Conservation (phyloP, 1,140 invertebrate genomes). For the Antheraea mylitta region DNA sequence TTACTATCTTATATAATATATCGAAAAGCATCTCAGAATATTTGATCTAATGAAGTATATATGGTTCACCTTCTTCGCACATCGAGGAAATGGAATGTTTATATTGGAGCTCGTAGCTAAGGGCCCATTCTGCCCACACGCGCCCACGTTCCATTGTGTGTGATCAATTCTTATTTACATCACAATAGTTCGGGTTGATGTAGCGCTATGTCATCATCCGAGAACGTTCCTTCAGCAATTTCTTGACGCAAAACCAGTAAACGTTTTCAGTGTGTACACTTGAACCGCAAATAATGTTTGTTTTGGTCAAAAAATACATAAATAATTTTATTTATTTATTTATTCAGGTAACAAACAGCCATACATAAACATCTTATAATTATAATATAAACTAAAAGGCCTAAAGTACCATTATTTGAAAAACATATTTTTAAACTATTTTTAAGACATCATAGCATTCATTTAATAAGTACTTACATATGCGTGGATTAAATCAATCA, state of each 20-base stretch:
- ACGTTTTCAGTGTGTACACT: constrained; percentile 3
- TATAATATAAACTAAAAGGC: too few species aligned
- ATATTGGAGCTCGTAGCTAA: constrained; percentile 43
- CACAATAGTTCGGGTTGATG: constrained; percentile 57
- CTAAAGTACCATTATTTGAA: too few species aligned
- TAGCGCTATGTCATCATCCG: constrained; percentile 47
- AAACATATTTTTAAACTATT: too few species aligned
- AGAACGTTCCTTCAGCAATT: constrained; percentile 25
- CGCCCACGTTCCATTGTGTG: constrained; percentile 58
- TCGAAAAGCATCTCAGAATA: not conserved
- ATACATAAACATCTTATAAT: too few species aligned
- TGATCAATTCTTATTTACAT: constrained; percentile 71
- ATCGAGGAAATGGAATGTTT: constrained; percentile 34
- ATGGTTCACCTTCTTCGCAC: not conserved
- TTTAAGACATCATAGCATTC: too few species aligned
- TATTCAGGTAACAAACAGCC: too few species aligned
- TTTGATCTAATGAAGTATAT: constrained; percentile 5
- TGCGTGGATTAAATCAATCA: too few species aligned
- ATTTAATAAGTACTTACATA: too few species aligned
- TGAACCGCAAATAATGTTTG: not conserved
- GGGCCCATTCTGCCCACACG: constrained; percentile 42
- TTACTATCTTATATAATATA: too few species aligned
- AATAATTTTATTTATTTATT: too few species aligned
- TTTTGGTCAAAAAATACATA: not conserved
- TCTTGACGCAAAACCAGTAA: constrained; percentile 15